phyloP scores from a whole-genome alignment of 2,797 vertebrate species.

The Cossypha dichroa region DNA sequence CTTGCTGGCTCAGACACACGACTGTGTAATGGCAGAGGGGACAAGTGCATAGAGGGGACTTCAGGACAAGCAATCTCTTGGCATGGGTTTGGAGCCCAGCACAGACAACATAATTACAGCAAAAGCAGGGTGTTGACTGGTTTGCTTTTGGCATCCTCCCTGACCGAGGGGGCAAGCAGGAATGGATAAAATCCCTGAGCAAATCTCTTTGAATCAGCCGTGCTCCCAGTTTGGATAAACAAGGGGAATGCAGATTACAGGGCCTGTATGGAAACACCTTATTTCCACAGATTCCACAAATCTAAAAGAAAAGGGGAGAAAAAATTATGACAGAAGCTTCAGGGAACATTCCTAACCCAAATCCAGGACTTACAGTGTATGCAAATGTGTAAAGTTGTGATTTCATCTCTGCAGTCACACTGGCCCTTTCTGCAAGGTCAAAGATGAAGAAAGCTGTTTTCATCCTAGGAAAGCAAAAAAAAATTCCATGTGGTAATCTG shows the following conservation, averaged over 20 bases:
- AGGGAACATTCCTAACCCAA: not conserved
- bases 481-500: not conserved
- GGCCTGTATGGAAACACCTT: rapidly evolving
- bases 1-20: not conserved
- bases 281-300: not conserved
- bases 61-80: constrained; percentile 52
- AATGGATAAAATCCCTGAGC: constrained; percentile 24
- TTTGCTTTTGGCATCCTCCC: not conserved
- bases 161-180: not conserved
- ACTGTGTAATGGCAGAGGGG: constrained; percentile 28
- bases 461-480: constrained; percentile 83
- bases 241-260: not conserved
- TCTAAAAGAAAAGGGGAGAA: rapidly evolving
- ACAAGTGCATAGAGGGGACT: constrained; percentile 30
- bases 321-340: not conserved
- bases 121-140: constrained; percentile 33
- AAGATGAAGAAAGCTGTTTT: constrained; percentile 98
- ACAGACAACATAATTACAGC: constrained; percentile 47
- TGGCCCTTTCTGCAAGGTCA: constrained; percentile 85
- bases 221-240: not conserved
- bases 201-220: not conserved
- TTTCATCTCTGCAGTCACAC: constrained; percentile 52
- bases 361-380: constrained; percentile 59
- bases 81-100: constrained; percentile 21
- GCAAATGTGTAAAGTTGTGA: constrained; percentile 73